Percentiles rank a stretch among this genome's conserved stretches.
These are phyloP conservation scores for Sinelater perroti DNA, from an alignment of 2,888 invertebrate genomes.

Conservation along the genomic window DNA sequence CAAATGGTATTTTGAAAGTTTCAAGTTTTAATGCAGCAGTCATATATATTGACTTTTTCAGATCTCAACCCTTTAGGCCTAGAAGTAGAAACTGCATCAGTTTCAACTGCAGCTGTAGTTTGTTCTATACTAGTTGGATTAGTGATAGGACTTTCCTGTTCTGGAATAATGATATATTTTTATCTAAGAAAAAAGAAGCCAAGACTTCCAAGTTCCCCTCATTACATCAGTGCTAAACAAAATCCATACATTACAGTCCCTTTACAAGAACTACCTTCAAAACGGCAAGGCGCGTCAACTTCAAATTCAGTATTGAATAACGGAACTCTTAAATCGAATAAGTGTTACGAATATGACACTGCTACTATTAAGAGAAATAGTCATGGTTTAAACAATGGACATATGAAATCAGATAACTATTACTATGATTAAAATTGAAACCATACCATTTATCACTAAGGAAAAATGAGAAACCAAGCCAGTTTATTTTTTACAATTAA, in stretches of 20 bases:
- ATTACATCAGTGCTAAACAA: slow-evolving; percentile 82
- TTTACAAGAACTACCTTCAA: slow-evolving; percentile 74
- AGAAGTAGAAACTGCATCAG: slow-evolving; percentile 23
- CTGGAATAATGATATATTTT: slow-evolving; percentile 49
- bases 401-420: slow-evolving; percentile 45
- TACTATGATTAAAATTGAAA: slow-evolving; percentile 39
- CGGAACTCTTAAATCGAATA: slow-evolving; percentile 65
- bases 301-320: slow-evolving; percentile 56
- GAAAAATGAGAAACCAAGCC: too few relatives aligned
- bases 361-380: slow-evolving; percentile 81
- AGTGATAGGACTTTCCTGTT: slow-evolving; percentile 50
- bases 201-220: slow-evolving; percentile 78
- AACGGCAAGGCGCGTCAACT: slow-evolving; percentile 57
- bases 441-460: too few relatives aligned
- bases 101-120: slow-evolving; percentile 34
- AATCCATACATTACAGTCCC: slow-evolving; percentile 87
- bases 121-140: slow-evolving; percentile 39
- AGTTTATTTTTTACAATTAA: too few relatives aligned
- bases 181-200: slow-evolving; percentile 61
- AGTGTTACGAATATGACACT: slow-evolving; percentile 73
- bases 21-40: neutral
- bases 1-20: slow-evolving; percentile 52
- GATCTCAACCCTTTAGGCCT: slow-evolving; percentile 44
- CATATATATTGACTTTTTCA: too few relatives aligned
- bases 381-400: slow-evolving; percentile 71